Evolutionary conservation across 2,113 vertebrate genomes (phyloP).

Genomic region (Carassius gibelio): DNA sequence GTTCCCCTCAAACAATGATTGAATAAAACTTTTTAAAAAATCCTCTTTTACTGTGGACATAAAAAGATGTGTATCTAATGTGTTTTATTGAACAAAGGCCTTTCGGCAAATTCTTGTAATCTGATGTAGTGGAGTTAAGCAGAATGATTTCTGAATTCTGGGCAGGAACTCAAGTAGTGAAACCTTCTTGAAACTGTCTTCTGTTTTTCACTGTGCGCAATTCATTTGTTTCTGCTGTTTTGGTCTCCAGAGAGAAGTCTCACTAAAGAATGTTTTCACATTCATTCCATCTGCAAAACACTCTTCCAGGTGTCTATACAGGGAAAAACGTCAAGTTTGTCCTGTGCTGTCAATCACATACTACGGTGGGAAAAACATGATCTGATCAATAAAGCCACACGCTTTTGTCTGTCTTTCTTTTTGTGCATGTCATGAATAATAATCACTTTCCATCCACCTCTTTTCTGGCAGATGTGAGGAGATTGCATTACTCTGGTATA

Average conservation of each 20-base stretch:
- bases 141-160: background rate
- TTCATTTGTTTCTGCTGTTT: background rate
- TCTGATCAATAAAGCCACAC: background rate
- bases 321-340: background rate
- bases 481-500: slow-evolving; percentile 28
- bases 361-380: background rate
- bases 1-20: slow-evolving; percentile 1
- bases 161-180: slow-evolving; percentile 13
- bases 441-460: slow-evolving; percentile 33
- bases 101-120: background rate
- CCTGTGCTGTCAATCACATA: background rate
- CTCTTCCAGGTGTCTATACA: slow-evolving; percentile 22
- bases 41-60: slow-evolving; percentile 23
- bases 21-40: background rate
- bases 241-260: slow-evolving; percentile 3
- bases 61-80: slow-evolving; percentile 12
- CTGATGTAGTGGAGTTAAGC: slow-evolving; percentile 14
- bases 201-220: background rate
- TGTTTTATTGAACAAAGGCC: slow-evolving; percentile 23
- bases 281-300: slow-evolving; percentile 2
- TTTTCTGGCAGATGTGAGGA: background rate
- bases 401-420: background rate
- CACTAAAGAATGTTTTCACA: background rate
- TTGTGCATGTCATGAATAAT: slow-evolving; percentile 6
- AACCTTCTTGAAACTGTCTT: background rate